A percentile compares a stretch with the other conserved stretches of the same genome.
phyloP scores from a whole-genome alignment of 2,888 invertebrate genomes.

The Drosophila multiciliata region DNA sequence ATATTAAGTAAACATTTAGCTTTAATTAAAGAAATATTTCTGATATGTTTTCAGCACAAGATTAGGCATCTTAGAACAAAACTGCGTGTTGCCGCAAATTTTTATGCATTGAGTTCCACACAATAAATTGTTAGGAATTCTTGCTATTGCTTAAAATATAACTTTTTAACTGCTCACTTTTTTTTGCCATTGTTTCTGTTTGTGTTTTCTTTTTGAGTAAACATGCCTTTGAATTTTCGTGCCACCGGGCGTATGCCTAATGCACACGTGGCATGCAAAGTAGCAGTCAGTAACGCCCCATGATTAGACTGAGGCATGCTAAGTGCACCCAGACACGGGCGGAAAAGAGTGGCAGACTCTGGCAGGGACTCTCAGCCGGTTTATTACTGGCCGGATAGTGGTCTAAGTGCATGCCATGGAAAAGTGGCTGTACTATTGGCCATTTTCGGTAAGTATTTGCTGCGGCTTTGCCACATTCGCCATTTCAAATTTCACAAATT shows the following conservation, averaged over 20 bases:
- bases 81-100: constrained; percentile 39
- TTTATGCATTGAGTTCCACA: constrained; percentile 20
- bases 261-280: constrained; percentile 71
- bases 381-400: constrained; percentile 39
- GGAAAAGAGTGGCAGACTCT: not conserved
- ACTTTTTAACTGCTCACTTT: constrained; percentile 39
- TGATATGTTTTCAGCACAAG: constrained; percentile 25
- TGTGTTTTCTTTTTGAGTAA: constrained; percentile 27
- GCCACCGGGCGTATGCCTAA: constrained; percentile 57
- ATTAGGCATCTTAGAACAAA: constrained; percentile 25
- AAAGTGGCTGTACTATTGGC: constrained; percentile 30
- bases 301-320: constrained; percentile 73
- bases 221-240: constrained; percentile 60
- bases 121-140: constrained; percentile 29
- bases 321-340: constrained; percentile 53
- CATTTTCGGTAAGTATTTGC: constrained; percentile 36
- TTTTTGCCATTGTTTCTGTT: constrained; percentile 18
- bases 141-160: constrained; percentile 28
- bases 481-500: constrained; percentile 60
- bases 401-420: constrained; percentile 56
- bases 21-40: not conserved
- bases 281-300: constrained; percentile 73
- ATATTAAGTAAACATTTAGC: not conserved
- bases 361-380: not conserved
- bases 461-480: constrained; percentile 37